Evolutionary conservation across 2,113 vertebrate genomes (phyloP).

Genomic region (Oenanthe melanoleuca): DNA sequence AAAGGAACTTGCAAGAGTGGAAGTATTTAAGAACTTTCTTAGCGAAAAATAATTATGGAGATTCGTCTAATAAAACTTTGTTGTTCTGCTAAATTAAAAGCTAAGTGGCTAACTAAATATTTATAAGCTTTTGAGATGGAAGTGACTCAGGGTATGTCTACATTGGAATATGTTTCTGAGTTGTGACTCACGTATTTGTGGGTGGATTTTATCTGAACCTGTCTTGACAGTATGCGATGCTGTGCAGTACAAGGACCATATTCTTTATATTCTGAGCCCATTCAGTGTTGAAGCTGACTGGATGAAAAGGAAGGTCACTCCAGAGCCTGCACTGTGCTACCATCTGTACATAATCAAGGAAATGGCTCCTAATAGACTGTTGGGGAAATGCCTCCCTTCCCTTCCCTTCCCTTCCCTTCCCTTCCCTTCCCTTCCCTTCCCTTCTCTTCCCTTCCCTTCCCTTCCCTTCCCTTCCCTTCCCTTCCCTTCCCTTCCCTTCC

Average conservation of each 20-base stretch:
- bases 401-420: neutral
- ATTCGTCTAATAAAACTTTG: constrained; percentile 16
- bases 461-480: neutral
- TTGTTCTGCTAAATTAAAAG: constrained; percentile 53
- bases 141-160: constrained; percentile 54
- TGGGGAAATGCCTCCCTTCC: neutral
- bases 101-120: constrained; percentile 57
- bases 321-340: neutral
- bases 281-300: neutral
- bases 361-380: neutral
- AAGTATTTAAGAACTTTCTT: neutral
- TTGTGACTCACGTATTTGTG: constrained; percentile 46
- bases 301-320: neutral
- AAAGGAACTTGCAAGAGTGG: neutral
- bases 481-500: neutral
- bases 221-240: neutral
- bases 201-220: constrained; percentile 58
- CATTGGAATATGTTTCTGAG: constrained; percentile 13
- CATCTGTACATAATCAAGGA: neutral
- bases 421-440: neutral
- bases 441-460: too few species aligned
- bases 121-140: constrained; percentile 46
- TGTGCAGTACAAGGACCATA: neutral
- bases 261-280: neutral
- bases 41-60: neutral